Base-by-base conservation (phyloP, 2,113 vertebrate species). In the Cyphomyrus discorhynchus region DNA sequence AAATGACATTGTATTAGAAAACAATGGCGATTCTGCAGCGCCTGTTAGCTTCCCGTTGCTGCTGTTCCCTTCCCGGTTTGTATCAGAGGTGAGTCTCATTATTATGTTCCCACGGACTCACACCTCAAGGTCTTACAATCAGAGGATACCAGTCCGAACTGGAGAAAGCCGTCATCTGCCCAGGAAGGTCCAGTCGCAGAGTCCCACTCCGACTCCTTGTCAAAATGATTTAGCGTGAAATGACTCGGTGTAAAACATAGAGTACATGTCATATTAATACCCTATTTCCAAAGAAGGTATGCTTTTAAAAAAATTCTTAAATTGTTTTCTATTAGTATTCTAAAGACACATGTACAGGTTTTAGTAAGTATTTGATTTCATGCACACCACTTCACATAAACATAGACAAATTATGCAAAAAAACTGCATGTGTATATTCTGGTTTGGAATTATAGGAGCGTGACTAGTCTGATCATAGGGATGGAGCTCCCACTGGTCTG, bases 1-100 rank as follows among this genome's bases (percentile, higher is more conserved):
- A 98, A 98, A 97, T 97, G 95, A 97, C 96, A 99, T 99, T 99
- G 97, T 98, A 97, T 97, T 95, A 93, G 95, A 96, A 97, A 97
- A 98, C 95, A 95, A 95, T 97, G 92, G 94, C 89, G 91, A 94
- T 93, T 95, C 93, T 91, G 87, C 89, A 92, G 19, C 0, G 89
- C 92, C 89, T 35, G 47, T 91, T 90, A 92, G 94, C 91, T 92
- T 95, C 91, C 91, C 92, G 56, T 70, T 74, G 88, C 66, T 50
- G 45, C 35, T 77, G 39, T 35, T 83, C 15, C 1, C 35, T 45
- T 31, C 58, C 8, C 35, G 1, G 27, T 49, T 47, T 82, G 35
- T 82, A 42, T 84, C 88, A 42, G 49, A 82, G 50, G 47, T 62
- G 27, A 86, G 5, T 52, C 10, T 31, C 46, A 86, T 50, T 52